phyloP scores from a whole-genome alignment of 1,140 invertebrate genomes.

The Helicoverpa armigera region DNA sequence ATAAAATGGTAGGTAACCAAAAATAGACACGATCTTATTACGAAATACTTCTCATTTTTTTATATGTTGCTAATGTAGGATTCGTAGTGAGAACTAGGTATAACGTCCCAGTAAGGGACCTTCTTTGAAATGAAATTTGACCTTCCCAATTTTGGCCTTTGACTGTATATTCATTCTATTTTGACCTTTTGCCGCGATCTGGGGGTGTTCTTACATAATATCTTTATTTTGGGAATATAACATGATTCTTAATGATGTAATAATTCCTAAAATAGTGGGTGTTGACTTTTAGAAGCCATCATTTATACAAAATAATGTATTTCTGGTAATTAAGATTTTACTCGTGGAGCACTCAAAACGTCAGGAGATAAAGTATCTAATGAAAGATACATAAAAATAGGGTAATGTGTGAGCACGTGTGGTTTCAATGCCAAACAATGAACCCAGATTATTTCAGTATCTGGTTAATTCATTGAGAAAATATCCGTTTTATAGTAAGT shows the following conservation, averaged over 20 bases:
- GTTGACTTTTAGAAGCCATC: not conserved
- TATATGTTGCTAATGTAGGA: no score
- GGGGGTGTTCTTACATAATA: no score
- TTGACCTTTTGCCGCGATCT: no score
- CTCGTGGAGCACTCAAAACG: not conserved
- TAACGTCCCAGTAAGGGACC: no score
- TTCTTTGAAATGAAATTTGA: no score
- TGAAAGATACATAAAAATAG: not conserved
- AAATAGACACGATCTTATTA: not conserved
- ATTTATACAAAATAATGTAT: slow-evolving; percentile 1
- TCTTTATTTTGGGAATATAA: no score
- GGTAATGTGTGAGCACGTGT: not conserved
- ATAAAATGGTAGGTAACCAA: not conserved
- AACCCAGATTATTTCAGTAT: not conserved
- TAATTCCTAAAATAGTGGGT: no score
- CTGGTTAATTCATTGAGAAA: not conserved
- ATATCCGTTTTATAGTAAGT: not conserved
- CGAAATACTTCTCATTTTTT: not conserved
- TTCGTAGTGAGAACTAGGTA: no score
- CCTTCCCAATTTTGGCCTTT: no score
- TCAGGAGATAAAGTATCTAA: not conserved
- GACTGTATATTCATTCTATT: no score
- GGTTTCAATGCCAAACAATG: not conserved
- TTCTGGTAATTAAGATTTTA: not conserved
- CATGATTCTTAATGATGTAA: no score